Evolutionary conservation across 2,888 invertebrate genomes (phyloP).

Genomic region (Limenitis camilla): DNA sequence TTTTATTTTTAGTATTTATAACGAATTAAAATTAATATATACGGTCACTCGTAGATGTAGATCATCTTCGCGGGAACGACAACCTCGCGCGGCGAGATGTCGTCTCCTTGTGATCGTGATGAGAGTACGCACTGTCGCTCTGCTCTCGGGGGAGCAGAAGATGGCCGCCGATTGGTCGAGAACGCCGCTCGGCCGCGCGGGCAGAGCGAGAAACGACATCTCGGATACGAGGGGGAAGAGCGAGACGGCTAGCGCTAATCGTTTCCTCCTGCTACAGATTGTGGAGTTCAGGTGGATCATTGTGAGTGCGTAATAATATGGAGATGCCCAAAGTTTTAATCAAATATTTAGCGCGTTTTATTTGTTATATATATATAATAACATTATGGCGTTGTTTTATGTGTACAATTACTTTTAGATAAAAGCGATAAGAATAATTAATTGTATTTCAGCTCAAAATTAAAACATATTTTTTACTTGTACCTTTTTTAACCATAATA

Average conservation of each 20-base stretch:
- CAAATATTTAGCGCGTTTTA: constrained; percentile 36
- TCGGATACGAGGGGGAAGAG: constrained; percentile 49
- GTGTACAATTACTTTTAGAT: background rate
- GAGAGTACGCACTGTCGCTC: constrained; percentile 74
- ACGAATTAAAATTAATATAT: constrained; percentile 34
- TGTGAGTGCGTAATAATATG: constrained; percentile 61
- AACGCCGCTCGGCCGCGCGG: constrained; percentile 54
- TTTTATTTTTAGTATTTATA: too few species aligned
- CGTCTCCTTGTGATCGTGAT: constrained; percentile 67
- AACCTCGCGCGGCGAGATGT: constrained; percentile 70
- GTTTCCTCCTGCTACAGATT: constrained; percentile 64
- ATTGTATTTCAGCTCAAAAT: background rate
- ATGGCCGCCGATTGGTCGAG: constrained; percentile 71
- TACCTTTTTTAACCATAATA: too few species aligned
- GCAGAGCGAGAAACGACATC: constrained; percentile 67
- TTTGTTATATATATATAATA: constrained; percentile 31
- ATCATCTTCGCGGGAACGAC: constrained; percentile 57
- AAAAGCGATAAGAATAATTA: background rate
- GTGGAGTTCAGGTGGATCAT: constrained; percentile 65
- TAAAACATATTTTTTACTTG: background rate
- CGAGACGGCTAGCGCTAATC: constrained; percentile 57
- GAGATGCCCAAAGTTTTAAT: constrained; percentile 60
- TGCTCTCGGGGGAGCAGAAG: constrained; percentile 74
- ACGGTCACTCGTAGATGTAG: constrained; percentile 43
- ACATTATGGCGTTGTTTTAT: constrained; percentile 30